Conservation (phyloP, 2,888 invertebrate species). For the Pyrochroa serraticornis region DNA sequence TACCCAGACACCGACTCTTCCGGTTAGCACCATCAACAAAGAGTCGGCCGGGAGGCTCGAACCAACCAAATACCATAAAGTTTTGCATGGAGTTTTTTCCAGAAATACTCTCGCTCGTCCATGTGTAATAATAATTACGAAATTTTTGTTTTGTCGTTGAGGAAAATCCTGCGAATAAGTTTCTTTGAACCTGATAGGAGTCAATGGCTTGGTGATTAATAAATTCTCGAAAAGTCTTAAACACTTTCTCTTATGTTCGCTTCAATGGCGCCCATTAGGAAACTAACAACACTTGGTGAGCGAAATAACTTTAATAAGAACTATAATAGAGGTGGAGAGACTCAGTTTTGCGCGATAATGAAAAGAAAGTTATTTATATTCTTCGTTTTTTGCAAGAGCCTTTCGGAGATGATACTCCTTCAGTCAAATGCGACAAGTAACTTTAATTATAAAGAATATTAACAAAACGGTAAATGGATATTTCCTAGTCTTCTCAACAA, state of each 20-base stretch:
- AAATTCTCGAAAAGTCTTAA: conserved; percentile 54
- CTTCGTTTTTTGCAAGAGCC: not conserved
- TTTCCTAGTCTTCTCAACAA: too few species aligned
- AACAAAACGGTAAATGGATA: too few species aligned
- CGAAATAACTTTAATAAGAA: conserved; percentile 26
- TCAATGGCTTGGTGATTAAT: conserved; percentile 50
- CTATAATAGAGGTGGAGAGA: conserved; percentile 5
- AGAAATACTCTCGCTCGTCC: conserved; percentile 29
- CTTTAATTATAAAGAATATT: too few species aligned
- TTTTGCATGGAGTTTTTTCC: conserved; percentile 15
- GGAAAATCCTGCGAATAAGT: conserved; percentile 13
- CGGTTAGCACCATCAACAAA: conserved; percentile 42
- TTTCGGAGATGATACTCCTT: too few species aligned
- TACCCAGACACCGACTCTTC: conserved; percentile 49
- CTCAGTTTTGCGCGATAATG: conserved; percentile 18
- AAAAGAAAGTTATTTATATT: conserved; percentile 15
- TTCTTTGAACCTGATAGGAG: conserved; percentile 45
- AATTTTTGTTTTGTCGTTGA: conserved; percentile 1
- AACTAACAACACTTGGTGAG: conserved; percentile 26
- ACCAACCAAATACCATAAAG: conserved; percentile 7
- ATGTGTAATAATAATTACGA: not conserved
- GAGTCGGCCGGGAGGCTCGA: conserved; percentile 8
- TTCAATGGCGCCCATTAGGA: conserved; percentile 44
- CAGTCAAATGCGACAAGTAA: too few species aligned
- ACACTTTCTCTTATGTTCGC: conserved; percentile 52